Conservation (phyloP, 2,797 vertebrate species). For the Molossus molossus region DNA sequence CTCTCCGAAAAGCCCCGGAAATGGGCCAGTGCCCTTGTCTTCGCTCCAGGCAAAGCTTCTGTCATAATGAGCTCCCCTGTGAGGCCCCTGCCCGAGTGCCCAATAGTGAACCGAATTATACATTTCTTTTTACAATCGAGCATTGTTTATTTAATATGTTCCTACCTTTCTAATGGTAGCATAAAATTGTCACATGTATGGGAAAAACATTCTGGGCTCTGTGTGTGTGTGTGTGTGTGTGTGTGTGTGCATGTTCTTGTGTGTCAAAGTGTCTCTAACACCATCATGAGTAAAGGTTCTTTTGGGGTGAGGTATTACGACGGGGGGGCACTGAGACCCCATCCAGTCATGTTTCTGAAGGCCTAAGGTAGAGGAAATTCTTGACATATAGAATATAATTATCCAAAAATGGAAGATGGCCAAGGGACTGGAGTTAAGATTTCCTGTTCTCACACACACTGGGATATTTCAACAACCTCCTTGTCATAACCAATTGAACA, state of each 20-base stretch:
- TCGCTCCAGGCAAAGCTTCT: background rate
- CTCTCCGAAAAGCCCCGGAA: background rate
- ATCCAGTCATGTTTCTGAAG: slow-evolving; percentile 42
- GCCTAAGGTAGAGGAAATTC: background rate
- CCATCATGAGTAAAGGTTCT: background rate
- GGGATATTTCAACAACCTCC: background rate
- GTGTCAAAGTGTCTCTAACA: background rate
- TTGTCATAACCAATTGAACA: background rate
- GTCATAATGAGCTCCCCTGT: slow-evolving; percentile 71
- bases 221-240: background rate
- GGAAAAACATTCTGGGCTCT: background rate
- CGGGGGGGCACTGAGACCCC: background rate
- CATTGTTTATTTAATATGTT: slow-evolving; percentile 56
- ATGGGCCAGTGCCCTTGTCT: background rate
- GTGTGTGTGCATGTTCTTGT: background rate
- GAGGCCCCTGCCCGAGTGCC: background rate
- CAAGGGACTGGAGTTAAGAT: background rate
- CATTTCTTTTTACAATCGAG: background rate
- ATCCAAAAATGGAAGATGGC: slow-evolving; percentile 35
- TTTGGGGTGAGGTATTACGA: background rate
- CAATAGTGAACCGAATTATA: slow-evolving; percentile 30
- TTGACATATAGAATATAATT: slow-evolving; percentile 31
- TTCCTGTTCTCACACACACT: background rate
- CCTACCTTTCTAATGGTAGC: background rate
- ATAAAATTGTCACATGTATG: background rate